Conservation (phyloP, 1,140 invertebrate genomes). For the Macrobrachium rosenbergii region DNA sequence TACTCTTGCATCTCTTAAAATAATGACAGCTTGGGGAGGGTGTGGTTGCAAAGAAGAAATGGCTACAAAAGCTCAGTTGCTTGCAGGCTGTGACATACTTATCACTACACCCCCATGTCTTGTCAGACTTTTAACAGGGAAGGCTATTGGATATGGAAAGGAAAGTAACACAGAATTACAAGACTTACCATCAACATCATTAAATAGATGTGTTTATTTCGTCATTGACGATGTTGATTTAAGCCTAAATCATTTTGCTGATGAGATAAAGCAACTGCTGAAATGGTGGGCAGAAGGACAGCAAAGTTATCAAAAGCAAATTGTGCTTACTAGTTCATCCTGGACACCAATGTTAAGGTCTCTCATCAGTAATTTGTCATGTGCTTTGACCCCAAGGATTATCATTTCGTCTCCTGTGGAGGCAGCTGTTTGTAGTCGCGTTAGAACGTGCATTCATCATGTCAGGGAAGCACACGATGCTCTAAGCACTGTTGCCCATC, state of each 20-base stretch:
- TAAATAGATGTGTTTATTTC: slow-evolving; percentile 43
- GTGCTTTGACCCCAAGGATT: slow-evolving; percentile 30
- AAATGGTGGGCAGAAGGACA: slow-evolving; percentile 40
- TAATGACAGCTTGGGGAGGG: slow-evolving; percentile 53
- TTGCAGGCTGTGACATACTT: slow-evolving; percentile 42
- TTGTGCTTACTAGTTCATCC: slow-evolving; percentile 20
- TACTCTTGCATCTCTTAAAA: background rate
- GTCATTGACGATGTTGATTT: slow-evolving; percentile 50
- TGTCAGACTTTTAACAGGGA: slow-evolving; percentile 23
- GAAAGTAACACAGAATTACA: background rate
- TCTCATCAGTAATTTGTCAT: slow-evolving; percentile 4
- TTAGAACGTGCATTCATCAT: background rate
- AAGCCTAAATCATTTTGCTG: slow-evolving; percentile 20
- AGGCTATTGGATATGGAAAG: background rate
- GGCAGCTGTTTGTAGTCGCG: slow-evolving; percentile 35
- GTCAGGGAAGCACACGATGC: background rate
- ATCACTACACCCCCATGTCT: slow-evolving; percentile 52
- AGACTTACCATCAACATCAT: slow-evolving; percentile 8
- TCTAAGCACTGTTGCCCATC: background rate
- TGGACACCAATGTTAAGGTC: slow-evolving; percentile 41
- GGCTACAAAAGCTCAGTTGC: slow-evolving; percentile 9
- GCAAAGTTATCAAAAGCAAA: background rate
- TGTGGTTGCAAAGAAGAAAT: slow-evolving; percentile 35
- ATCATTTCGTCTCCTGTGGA: slow-evolving; percentile 41
- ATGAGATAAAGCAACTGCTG: slow-evolving; percentile 40